Evolutionary conservation across 2,113 vertebrate species (phyloP).

Genomic region (Varanus komodoensis): DNA sequence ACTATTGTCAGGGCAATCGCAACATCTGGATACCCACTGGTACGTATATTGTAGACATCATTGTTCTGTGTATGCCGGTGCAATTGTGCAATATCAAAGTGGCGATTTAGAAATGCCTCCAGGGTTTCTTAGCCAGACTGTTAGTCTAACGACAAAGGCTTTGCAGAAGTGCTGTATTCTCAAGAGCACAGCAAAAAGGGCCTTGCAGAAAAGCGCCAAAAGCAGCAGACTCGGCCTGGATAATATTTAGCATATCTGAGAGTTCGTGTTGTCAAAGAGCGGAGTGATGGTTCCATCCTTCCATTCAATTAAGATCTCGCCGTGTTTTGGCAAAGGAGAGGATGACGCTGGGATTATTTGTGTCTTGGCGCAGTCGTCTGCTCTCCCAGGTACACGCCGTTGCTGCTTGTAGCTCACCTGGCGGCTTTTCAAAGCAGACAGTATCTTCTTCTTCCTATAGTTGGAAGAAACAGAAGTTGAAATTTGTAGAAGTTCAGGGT

Average conservation of each 20-base stretch:
- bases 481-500: neutral
- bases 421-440: conserved; percentile 81
- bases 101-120: neutral
- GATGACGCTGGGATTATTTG: conserved; percentile 57
- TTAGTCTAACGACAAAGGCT: neutral
- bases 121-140: conserved; percentile 31
- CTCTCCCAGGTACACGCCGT: neutral
- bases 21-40: neutral
- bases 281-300: conserved; percentile 86
- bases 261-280: conserved; percentile 77
- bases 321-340: conserved; percentile 77
- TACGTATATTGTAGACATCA: neutral
- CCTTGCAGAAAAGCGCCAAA: rapidly evolving
- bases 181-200: neutral
- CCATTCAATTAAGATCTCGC: conserved; percentile 88
- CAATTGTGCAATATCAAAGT: neutral
- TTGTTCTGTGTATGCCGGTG: conserved; percentile 38
- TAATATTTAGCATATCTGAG: conserved; percentile 49
- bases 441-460: conserved; percentile 80
- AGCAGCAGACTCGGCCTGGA: neutral
- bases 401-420: conserved; percentile 55
- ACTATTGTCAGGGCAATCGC: neutral
- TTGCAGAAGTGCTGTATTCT: neutral
- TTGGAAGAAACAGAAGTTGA: neutral
- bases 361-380: neutral